These are phyloP conservation scores for Poeciliopsis prolifica DNA, from an alignment of 2,113 vertebrate genomes.

Conservation along the genomic window DNA sequence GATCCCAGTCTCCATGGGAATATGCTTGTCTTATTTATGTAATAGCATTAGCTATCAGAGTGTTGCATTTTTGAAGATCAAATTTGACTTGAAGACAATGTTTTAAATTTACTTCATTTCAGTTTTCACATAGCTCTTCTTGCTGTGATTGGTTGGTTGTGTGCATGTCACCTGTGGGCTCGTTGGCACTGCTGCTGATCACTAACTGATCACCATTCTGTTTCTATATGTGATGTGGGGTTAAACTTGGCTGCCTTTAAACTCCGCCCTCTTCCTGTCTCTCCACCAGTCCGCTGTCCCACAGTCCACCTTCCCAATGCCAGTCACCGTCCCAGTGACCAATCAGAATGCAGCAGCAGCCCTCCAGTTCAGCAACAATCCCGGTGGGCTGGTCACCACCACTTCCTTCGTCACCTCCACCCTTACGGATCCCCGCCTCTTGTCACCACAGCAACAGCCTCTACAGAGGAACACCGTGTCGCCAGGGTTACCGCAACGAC, in stretches of 20 bases:
- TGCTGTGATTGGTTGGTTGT: slow-evolving; percentile 15
- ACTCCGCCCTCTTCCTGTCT: slow-evolving; percentile 56
- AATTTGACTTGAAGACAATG: no score
- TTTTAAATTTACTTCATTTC: background rate
- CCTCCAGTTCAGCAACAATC: slow-evolving; percentile 92
- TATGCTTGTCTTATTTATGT: background rate
- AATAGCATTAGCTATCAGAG: background rate
- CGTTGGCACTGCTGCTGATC: slow-evolving; percentile 49
- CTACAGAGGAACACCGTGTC: slow-evolving; percentile 93
- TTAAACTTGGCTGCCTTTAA: slow-evolving; percentile 29
- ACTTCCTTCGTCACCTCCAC: slow-evolving; percentile 91
- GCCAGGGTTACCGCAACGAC: slow-evolving; percentile 92
- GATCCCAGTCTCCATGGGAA: no score
- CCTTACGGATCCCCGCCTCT: slow-evolving; percentile 92
- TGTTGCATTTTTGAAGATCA: background rate
- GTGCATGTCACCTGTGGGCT: slow-evolving; percentile 34
- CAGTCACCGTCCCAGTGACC: slow-evolving; percentile 94
- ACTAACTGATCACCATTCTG: slow-evolving; percentile 51
- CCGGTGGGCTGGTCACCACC: slow-evolving; percentile 87
- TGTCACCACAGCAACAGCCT: slow-evolving; percentile 89
- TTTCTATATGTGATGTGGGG: slow-evolving; percentile 2
- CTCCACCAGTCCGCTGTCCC: slow-evolving; percentile 88
- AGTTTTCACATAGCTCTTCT: slow-evolving; percentile 45
- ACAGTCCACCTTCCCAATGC: slow-evolving; percentile 95
- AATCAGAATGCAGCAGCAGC: slow-evolving; percentile 84